Percentiles rank a stretch among this genome's conserved stretches.
Conservation (phyloP, 2,888 invertebrate species). For the Polydrusus cervinus region DNA sequence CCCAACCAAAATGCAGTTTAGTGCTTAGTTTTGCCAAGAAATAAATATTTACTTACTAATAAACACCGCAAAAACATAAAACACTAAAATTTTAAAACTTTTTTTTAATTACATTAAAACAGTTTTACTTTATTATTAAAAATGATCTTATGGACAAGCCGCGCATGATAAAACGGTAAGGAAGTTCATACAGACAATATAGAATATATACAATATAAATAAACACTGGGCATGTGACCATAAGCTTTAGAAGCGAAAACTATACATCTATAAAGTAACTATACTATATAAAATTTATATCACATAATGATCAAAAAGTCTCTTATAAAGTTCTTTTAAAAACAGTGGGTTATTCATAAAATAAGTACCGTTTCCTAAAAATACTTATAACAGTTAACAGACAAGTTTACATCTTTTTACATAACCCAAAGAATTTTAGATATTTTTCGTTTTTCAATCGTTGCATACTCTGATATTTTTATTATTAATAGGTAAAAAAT, state of each 20-base stretch:
- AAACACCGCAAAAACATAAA: too few relatives aligned
- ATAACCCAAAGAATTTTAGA: constrained; percentile 12
- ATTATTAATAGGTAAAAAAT: background rate
- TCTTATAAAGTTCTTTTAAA: background rate
- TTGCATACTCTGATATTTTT: constrained; percentile 20
- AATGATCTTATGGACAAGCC: too few relatives aligned
- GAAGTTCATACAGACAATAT: too few relatives aligned
- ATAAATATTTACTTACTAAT: too few relatives aligned
- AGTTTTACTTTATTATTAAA: too few relatives aligned
- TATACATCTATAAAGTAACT: background rate
- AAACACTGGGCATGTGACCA: background rate
- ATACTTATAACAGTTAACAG: constrained; percentile 1
- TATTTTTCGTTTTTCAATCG: constrained; percentile 23
- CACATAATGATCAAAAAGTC: constrained; percentile 16
- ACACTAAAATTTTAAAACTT: too few relatives aligned
- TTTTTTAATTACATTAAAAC: too few relatives aligned
- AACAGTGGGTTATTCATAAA: background rate
- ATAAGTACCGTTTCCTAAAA: constrained; percentile 20
- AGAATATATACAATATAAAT: too few relatives aligned
- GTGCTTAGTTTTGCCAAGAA: too few relatives aligned
- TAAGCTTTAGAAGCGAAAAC: too few relatives aligned
- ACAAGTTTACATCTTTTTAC: background rate
- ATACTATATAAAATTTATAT: constrained; percentile 12
- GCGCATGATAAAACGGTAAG: too few relatives aligned
- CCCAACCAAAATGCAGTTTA: too few relatives aligned